Evolutionary conservation across 1,140 invertebrate genomes (phyloP).

Genomic region (Pseudomyrmex pallidus): DNA sequence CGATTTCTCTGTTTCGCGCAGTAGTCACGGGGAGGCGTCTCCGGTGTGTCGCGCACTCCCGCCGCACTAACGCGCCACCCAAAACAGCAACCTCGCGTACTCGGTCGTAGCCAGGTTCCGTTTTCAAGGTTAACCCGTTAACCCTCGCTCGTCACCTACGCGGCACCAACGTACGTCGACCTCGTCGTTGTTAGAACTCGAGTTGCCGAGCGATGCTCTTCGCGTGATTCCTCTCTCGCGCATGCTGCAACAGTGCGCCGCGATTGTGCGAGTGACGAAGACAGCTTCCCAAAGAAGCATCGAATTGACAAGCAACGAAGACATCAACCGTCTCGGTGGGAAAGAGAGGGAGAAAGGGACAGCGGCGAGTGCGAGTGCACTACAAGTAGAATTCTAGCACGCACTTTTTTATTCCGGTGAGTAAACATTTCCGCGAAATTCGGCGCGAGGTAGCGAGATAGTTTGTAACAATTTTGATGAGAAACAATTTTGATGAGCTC

Average conservation of each 20-base stretch:
- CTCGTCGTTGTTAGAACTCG: neutral
- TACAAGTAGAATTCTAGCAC: neutral
- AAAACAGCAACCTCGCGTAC: conserved; percentile 83
- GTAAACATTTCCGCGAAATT: conserved; percentile 13
- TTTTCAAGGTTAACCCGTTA: conserved; percentile 83
- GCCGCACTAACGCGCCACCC: conserved; percentile 76
- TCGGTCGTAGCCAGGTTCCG: conserved; percentile 78
- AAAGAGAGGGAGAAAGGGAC: neutral
- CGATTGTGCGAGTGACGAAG: conserved; percentile 44
- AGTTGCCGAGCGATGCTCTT: neutral
- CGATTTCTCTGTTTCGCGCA: conserved; percentile 80
- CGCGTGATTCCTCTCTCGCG: neutral
- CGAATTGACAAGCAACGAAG: conserved; percentile 2
- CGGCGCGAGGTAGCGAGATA: neutral
- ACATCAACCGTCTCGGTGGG: neutral
- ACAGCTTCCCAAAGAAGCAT: conserved; percentile 17
- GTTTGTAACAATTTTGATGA: neutral
- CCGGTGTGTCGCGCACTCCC: conserved; percentile 72
- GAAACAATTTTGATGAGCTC: neutral
- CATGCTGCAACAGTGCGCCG: conserved; percentile 17
- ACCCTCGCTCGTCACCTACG: conserved; percentile 47
- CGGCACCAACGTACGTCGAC: conserved; percentile 32
- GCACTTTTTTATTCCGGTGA: conserved; percentile 7
- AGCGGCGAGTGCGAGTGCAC: neutral
- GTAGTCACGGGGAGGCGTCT: conserved; percentile 69